Conservation (phyloP, 2,888 invertebrate species). For the Drosophila parthenogenetica region DNA sequence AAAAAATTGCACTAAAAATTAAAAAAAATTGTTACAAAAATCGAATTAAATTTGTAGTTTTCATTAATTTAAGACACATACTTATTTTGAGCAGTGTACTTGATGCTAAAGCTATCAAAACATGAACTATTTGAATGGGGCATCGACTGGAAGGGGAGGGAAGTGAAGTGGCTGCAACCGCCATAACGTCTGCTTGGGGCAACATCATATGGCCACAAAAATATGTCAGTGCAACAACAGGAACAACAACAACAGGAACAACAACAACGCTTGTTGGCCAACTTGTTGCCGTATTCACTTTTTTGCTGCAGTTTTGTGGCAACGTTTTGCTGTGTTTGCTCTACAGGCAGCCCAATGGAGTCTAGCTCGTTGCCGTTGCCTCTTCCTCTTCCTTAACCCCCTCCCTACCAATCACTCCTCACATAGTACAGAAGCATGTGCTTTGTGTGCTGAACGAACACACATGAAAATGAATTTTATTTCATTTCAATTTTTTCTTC, state of each 20-base stretch:
- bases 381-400: neutral
- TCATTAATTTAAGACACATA: too few species aligned
- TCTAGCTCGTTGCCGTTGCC: too few species aligned
- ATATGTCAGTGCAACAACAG: constrained; percentile 28
- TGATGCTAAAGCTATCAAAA: constrained; percentile 25
- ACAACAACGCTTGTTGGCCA: constrained; percentile 24
- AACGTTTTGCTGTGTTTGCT: constrained; percentile 27
- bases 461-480: constrained; percentile 49
- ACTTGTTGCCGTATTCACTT: constrained; percentile 50
- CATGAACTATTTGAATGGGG: constrained; percentile 20
- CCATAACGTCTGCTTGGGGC: constrained; percentile 6
- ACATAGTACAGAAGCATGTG: neutral
- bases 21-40: too few species aligned
- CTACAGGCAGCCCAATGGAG: constrained; percentile 8
- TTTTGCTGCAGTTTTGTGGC: constrained; percentile 40
- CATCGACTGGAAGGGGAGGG: too few species aligned
- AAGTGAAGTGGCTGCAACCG: constrained; percentile 9
- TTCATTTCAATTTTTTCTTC: constrained; percentile 41
- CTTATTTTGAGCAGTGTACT: neutral
- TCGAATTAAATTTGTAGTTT: too few species aligned
- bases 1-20: neutral
- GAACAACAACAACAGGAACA: constrained; percentile 8
- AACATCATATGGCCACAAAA: constrained; percentile 47
- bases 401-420: neutral
- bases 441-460: constrained; percentile 21